These are phyloP conservation scores for Meles meles DNA, from an alignment of 2,113 vertebrate genomes.

Conservation along the genomic window DNA sequence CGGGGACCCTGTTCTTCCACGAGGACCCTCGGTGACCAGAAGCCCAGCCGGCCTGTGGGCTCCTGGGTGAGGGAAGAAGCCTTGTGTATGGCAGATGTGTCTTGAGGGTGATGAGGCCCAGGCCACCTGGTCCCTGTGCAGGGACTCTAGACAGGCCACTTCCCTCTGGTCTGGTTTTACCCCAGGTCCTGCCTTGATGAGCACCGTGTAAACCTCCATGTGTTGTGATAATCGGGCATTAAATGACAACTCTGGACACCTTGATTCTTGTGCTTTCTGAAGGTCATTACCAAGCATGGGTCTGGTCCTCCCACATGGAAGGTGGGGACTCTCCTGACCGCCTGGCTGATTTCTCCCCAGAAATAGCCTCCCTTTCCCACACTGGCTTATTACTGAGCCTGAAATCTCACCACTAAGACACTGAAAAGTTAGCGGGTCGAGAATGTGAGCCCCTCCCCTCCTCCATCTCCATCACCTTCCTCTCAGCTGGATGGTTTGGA, in stretches of 20 bases:
- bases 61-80: background rate
- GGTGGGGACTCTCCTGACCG: background rate
- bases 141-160: background rate
- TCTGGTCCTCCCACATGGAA: background rate
- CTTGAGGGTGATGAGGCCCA: background rate
- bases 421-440: background rate
- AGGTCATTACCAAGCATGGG: background rate
- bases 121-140: background rate
- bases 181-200: background rate
- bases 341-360: background rate
- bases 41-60: background rate
- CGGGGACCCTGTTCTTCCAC: background rate
- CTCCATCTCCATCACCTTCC: background rate
- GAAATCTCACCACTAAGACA: background rate
- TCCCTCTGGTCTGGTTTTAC: background rate
- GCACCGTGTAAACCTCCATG: background rate
- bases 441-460: background rate
- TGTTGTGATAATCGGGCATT: slow-evolving; percentile 52
- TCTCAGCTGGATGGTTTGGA: too few species aligned
- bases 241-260: slow-evolving; percentile 12
- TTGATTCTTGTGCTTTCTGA: slow-evolving; percentile 30
- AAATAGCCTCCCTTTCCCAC: background rate
- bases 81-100: background rate
- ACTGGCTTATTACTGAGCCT: background rate
- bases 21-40: background rate